Evolutionary conservation across 2,797 vertebrate genomes (phyloP).

Genomic region (Vultur gryphus): DNA sequence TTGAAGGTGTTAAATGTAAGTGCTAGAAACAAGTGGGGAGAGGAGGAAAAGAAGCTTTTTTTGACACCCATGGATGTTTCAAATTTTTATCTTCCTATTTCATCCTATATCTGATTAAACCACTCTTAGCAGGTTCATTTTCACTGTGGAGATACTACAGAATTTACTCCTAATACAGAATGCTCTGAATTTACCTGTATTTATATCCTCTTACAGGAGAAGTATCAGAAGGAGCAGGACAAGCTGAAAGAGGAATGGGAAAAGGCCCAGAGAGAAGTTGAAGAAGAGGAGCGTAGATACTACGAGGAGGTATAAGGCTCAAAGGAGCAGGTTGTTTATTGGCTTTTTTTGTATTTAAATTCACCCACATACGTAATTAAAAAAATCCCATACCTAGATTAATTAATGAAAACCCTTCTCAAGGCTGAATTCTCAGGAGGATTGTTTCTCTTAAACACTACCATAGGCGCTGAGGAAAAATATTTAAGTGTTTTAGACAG

Average conservation of each 20-base stretch:
- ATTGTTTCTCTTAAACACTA: background rate
- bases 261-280: constrained; percentile 93
- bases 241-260: constrained; percentile 97
- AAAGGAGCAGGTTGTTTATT: background rate
- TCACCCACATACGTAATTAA: accelerated
- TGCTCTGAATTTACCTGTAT: background rate
- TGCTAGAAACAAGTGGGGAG: background rate
- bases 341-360: background rate
- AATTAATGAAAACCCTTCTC: background rate
- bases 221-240: constrained; percentile 91
- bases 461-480: background rate
- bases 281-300: constrained; percentile 92
- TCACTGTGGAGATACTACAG: background rate
- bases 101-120: background rate
- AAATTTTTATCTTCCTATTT: background rate
- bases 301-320: constrained; percentile 88
- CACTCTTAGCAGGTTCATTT: background rate
- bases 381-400: background rate
- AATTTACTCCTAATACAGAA: background rate
- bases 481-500: constrained; percentile 27
- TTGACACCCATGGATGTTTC: background rate
- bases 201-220: constrained; percentile 79
- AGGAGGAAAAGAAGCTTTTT: background rate
- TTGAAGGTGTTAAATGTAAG: background rate
- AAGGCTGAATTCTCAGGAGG: background rate